Evolutionary conservation across 2,888 invertebrate genomes (phyloP).

Genomic region (Hecatera dysodea): DNA sequence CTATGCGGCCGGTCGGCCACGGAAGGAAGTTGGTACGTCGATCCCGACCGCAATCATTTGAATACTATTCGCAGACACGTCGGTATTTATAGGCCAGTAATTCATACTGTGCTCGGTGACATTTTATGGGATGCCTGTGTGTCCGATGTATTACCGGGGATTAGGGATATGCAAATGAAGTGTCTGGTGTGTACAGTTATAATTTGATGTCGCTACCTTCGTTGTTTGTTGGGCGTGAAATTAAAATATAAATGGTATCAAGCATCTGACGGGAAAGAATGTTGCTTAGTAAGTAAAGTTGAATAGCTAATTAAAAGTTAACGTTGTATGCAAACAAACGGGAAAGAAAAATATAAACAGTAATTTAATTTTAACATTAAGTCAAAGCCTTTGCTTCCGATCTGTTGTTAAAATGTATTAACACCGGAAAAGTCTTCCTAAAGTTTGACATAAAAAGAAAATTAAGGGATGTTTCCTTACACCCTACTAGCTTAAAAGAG

Average conservation of each 20-base stretch:
- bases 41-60: conserved; percentile 89
- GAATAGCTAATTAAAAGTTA: conserved; percentile 47
- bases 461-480: conserved; percentile 53
- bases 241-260: conserved; percentile 58
- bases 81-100: conserved; percentile 87
- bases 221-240: conserved; percentile 56
- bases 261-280: conserved; percentile 41
- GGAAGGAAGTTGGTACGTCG: conserved; percentile 89
- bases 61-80: conserved; percentile 85
- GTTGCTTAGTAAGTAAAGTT: conserved; percentile 22
- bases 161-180: conserved; percentile 80
- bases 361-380: conserved; percentile 29
- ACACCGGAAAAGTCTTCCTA: conserved; percentile 29
- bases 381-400: conserved; percentile 45
- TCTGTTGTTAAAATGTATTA: conserved; percentile 40
- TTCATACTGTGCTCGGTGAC: conserved; percentile 84
- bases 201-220: conserved; percentile 68
- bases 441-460: conserved; percentile 58
- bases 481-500: conserved; percentile 45
- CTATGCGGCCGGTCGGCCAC: conserved; percentile 85
- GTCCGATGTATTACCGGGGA: conserved; percentile 78
- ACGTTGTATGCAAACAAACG: conserved; percentile 34
- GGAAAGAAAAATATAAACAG: conserved; percentile 24
- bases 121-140: conserved; percentile 83
- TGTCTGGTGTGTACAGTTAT: conserved; percentile 68